Base-by-base conservation (phyloP, 1,140 invertebrate species). In the Panagrolaimus sp. region DNA sequence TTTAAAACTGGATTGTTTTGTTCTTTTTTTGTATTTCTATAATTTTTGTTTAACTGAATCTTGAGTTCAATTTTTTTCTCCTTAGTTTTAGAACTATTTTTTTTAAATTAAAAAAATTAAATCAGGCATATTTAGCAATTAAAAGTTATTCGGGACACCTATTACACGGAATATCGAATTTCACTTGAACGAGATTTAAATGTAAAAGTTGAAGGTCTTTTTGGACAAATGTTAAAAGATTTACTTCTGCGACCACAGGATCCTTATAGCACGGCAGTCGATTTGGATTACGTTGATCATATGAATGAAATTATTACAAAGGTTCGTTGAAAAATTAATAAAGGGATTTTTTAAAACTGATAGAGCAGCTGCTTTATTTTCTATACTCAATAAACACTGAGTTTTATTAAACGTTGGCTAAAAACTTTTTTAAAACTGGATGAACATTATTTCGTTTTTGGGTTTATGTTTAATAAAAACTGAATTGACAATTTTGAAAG, bases 81-180 rank as follows among this genome's bases (percentile, higher is more conserved):
- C n/a, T n/a, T n/a, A n/a, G n/a, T n/a, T n/a, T n/a, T n/a, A n/a
- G n/a, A n/a, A n/a, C n/a, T n/a, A n/a, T n/a, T n/a, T n/a, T n/a
- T n/a, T n/a, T n/a, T n/a, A n/a, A n/a, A n/a, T n/a, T n/a, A n/a
- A n/a, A n/a, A n/a, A n/a, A 38, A 38, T 38, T 7, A 38, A 4
- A 7, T 38, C 7, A 4, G 31, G 2, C n/a, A n/a, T 43, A 46
- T 79, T 66, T 31, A 76, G 77, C 74, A 76, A 68, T 61, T 76
- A 42, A 77, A 77, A 68, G 74, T 76, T 7, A 78, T 76, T 31
- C 73, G 76, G 3, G 74, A 76, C 44, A 62, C 75, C 38, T 76
- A 76, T 46, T 66, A 69, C 57, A 69, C 46, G 7, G 74, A 76
- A 68, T 76, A 76, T 57, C 72, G 70, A 4, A 63, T 76, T 20